phyloP scores from a whole-genome alignment of 2,888 invertebrate species.

The Acanthosepion pharaonis region DNA sequence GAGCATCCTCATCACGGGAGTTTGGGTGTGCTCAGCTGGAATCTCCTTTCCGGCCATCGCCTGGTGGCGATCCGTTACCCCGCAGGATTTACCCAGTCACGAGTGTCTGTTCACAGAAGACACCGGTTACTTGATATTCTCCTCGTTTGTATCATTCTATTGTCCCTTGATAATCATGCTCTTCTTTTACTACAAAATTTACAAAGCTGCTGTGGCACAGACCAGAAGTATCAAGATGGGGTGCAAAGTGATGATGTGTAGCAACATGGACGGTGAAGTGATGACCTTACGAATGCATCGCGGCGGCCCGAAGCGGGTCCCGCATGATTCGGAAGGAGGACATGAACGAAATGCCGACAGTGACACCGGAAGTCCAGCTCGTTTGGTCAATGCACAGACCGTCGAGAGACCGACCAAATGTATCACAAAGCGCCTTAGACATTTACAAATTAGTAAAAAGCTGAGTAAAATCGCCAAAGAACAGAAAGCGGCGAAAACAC shows the following conservation, averaged over 20 bases:
- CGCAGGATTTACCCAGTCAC: slow-evolving; percentile 58
- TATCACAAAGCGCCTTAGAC: slow-evolving; percentile 65
- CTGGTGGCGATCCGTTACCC: slow-evolving; percentile 78
- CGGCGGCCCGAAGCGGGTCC: slow-evolving; percentile 80
- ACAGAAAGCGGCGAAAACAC: slow-evolving; percentile 96
- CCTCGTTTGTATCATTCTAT: slow-evolving; percentile 97
- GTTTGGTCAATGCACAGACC: slow-evolving; percentile 50
- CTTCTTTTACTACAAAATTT: slow-evolving; percentile 96
- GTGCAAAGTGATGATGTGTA: slow-evolving; percentile 80
- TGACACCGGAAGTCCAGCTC: slow-evolving; percentile 62
- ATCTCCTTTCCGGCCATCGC: slow-evolving; percentile 97
- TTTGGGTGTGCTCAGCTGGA: slow-evolving; percentile 96
- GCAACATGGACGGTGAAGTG: slow-evolving; percentile 77
- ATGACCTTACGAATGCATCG: slow-evolving; percentile 93
- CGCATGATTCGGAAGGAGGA: slow-evolving; percentile 72
- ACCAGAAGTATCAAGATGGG: slow-evolving; percentile 92
- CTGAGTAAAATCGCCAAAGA: slow-evolving; percentile 96
- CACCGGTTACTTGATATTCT: slow-evolving; percentile 95
- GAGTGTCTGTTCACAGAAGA: slow-evolving; percentile 96
- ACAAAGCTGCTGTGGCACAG: slow-evolving; percentile 93
- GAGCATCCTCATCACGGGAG: slow-evolving; percentile 89
- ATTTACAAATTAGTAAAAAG: slow-evolving; percentile 93
- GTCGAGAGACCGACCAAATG: slow-evolving; percentile 62
- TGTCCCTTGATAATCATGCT: slow-evolving; percentile 97
- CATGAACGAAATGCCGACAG: slow-evolving; percentile 60